Base-by-base conservation (phyloP, 2,888 invertebrate species). In the Folsomia candida region DNA sequence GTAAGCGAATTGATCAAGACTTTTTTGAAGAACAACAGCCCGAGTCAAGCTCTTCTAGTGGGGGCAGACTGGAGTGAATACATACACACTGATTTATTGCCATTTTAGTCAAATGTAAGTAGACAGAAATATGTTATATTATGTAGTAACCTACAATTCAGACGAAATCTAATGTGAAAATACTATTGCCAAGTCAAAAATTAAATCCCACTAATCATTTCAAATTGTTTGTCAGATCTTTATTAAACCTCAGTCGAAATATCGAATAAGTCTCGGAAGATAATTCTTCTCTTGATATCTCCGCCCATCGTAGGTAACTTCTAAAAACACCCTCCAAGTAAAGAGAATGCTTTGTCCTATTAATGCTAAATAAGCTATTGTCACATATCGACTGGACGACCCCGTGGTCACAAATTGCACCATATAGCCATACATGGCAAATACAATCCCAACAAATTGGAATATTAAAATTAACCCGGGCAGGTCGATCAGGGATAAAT, bases 1-100 rank as follows among this genome's bases (percentile, higher is more conserved):
- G 94, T 81, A 88, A 89, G 80, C 87, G 90, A 76, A 89, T 97
- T 78, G 97, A 98, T 84, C 88, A 88, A 82, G 87, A 88, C 80
- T 93, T 90, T 85, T 94, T 93, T 37, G 68, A 67, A 6, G 65
- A 51, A 3, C 25, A 22, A 59, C 11, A 59, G 20, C 22, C 6
- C n/a, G 54, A 54, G 20, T 54, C 4, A 54, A 18, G 9, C 47
- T 47, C 47, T 47, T 9, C 9, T n/a, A n/a, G n/a, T n/a, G n/a
- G n/a, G n/a, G n/a, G n/a, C n/a, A n/a, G n/a, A n/a, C n/a, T n/a
- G n/a, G n/a, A n/a, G n/a, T n/a, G n/a, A n/a, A n/a, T n/a, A n/a
- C n/a, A n/a, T n/a, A n/a, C n/a, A n/a, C n/a, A n/a, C n/a, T n/a
- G n/a, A n/a, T n/a, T n/a, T n/a, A n/a, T n/a, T n/a, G n/a, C n/a